Percentiles rank a stretch among this genome's conserved stretches.
These are phyloP conservation scores for Arion vulgaris DNA, from an alignment of 1,140 invertebrate genomes.

Conservation along the genomic window DNA sequence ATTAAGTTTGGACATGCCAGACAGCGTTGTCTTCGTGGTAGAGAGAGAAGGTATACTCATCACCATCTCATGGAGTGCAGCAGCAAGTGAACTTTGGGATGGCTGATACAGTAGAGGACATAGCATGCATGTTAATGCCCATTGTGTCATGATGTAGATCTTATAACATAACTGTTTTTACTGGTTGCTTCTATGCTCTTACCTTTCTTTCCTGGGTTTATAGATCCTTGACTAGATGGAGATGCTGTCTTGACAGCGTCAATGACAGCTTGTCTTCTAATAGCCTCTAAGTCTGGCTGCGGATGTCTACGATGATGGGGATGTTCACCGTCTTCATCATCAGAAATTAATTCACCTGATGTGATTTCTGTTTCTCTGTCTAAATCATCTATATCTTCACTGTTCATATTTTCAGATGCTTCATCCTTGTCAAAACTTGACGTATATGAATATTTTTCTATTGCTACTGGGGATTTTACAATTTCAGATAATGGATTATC, in stretches of 20 bases:
- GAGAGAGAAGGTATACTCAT: no score
- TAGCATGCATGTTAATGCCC: no score
- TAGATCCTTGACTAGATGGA: constrained; percentile 21
- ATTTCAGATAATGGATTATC: not conserved
- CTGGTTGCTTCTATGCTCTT: not conserved
- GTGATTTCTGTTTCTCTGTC: constrained; percentile 1
- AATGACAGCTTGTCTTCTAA: not conserved
- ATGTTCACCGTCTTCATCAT: constrained; percentile 28
- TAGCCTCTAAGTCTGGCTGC: not conserved
- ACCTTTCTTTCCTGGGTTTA: constrained; percentile 31
- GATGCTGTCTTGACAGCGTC: constrained; percentile 29
- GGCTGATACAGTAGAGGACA: no score
- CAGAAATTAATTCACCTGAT: constrained; percentile 26
- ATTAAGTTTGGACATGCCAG: no score
- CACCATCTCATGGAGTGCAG: no score
- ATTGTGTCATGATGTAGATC: no score
- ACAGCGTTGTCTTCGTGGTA: no score
- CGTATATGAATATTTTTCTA: not conserved
- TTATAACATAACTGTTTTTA: no score
- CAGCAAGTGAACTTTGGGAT: no score
- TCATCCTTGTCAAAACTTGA: not conserved
- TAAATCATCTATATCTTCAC: not conserved
- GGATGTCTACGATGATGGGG: not conserved
- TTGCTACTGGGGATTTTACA: not conserved
- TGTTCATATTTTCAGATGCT: not conserved